phyloP scores from a whole-genome alignment of 2,888 invertebrate species.

The Parnassius glacialis region DNA sequence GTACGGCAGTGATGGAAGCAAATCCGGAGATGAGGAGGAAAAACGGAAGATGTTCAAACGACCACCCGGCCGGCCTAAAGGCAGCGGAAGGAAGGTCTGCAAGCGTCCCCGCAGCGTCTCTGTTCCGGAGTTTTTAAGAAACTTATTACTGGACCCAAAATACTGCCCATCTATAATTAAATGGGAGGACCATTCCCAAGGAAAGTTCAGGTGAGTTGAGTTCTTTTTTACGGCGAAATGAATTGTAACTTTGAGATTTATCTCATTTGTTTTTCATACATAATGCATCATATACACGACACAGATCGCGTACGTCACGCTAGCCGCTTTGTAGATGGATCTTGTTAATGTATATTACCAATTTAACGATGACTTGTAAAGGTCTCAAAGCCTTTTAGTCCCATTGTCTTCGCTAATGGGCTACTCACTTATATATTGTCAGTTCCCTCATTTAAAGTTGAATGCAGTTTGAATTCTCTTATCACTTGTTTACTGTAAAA shows the following conservation, averaged over 20 bases:
- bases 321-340: not conserved
- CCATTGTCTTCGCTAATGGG: constrained; percentile 3
- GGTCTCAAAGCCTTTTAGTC: not conserved
- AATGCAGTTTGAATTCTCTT: not conserved
- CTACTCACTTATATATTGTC: not conserved
- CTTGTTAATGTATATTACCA: not conserved
- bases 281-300: not conserved
- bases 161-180: constrained; percentile 91
- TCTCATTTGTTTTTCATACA: not conserved
- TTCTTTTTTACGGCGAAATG: constrained; percentile 33
- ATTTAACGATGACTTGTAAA: not conserved
- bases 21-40: constrained; percentile 73
- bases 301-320: not conserved
- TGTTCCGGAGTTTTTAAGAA: constrained; percentile 93
- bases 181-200: constrained; percentile 92
- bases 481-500: constrained; percentile 6
- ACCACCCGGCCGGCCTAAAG: constrained; percentile 79
- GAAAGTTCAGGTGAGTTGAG: constrained; percentile 85
- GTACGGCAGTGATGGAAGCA: constrained; percentile 69
- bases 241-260: constrained; percentile 42
- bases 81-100: constrained; percentile 67
- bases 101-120: constrained; percentile 75
- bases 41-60: constrained; percentile 70
- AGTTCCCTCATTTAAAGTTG: not conserved
- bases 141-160: constrained; percentile 86